Percentiles rank a stretch among this genome's conserved stretches.
Evolutionary conservation across 2,888 invertebrate genomes (phyloP).

Genomic region (Tachina lurida): DNA sequence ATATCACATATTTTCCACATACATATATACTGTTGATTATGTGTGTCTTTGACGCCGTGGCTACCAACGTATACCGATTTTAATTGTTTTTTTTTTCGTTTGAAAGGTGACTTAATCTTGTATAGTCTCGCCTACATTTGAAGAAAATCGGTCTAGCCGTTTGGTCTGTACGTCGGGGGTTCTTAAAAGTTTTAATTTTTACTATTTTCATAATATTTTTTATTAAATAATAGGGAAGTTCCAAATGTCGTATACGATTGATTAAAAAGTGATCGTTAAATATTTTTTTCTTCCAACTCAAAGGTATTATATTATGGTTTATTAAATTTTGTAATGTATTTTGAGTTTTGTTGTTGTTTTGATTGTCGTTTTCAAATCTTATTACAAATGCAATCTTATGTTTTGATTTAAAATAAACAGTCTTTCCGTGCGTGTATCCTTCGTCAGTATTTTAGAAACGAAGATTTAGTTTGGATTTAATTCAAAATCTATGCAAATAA

Average conservation of each 20-base stretch:
- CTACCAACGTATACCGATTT: too few relatives aligned
- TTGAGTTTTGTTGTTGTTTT: background rate
- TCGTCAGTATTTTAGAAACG: background rate
- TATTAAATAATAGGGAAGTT: background rate
- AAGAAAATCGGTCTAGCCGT: too few relatives aligned
- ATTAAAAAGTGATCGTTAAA: background rate
- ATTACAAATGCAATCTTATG: background rate
- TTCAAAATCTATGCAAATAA: background rate
- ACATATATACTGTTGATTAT: too few relatives aligned
- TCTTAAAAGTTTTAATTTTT: too few relatives aligned
- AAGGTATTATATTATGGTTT: background rate
- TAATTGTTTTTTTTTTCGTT: too few relatives aligned
- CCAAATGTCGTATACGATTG: conserved; percentile 1
- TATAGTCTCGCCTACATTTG: too few relatives aligned
- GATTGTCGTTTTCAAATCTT: conserved; percentile 8
- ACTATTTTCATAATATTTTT: conserved; percentile 7
- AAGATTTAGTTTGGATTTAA: conserved; percentile 7
- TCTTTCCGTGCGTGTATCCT: background rate
- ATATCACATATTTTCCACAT: too few relatives aligned
- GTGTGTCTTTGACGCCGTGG: too few relatives aligned
- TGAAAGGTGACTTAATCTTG: too few relatives aligned
- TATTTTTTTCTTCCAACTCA: background rate
- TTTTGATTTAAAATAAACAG: background rate
- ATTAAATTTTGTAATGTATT: background rate
- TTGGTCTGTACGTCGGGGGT: too few relatives aligned